Percentiles rank a stretch among this genome's conserved stretches.
Evolutionary conservation across 2,113 vertebrate genomes (phyloP).

Genomic region (Cryptotis parvus): DNA sequence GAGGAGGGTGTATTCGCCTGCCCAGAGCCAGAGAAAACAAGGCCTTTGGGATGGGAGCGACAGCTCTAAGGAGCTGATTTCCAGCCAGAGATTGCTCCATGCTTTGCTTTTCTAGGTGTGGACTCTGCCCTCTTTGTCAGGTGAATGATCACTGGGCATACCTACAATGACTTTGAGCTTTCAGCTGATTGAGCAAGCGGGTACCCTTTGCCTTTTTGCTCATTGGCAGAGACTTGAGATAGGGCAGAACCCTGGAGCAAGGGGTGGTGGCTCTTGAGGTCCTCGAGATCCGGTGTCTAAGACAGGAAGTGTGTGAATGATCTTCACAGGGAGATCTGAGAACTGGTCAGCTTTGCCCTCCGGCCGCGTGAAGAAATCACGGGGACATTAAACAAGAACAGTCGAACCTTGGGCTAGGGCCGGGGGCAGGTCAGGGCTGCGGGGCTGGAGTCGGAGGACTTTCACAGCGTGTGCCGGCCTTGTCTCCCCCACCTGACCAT

Average conservation of each 20-base stretch:
- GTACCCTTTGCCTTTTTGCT: neutral
- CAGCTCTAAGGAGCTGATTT: neutral
- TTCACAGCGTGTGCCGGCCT: neutral
- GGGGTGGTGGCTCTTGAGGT: neutral
- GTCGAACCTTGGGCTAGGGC: neutral
- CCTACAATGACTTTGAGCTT: neutral
- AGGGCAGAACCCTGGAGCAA: neutral
- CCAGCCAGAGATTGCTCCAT: neutral
- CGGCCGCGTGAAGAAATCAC: neutral
- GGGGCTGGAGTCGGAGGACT: neutral
- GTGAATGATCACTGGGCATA: neutral
- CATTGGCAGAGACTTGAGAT: neutral
- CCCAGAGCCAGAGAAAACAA: neutral
- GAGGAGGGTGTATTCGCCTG: neutral
- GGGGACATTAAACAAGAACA: neutral
- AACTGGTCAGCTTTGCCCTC: neutral
- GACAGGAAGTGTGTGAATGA: too few species aligned
- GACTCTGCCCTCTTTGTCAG: neutral
- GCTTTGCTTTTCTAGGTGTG: neutral
- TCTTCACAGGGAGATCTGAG: neutral
- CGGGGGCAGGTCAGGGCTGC: neutral
- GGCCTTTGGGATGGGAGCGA: neutral
- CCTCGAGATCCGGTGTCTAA: too few species aligned
- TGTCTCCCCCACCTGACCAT: neutral
- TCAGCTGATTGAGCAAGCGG: neutral